These are phyloP conservation scores for Bembecia ichneumoniformis DNA, from an alignment of 2,888 invertebrate species.

Conservation along the genomic window DNA sequence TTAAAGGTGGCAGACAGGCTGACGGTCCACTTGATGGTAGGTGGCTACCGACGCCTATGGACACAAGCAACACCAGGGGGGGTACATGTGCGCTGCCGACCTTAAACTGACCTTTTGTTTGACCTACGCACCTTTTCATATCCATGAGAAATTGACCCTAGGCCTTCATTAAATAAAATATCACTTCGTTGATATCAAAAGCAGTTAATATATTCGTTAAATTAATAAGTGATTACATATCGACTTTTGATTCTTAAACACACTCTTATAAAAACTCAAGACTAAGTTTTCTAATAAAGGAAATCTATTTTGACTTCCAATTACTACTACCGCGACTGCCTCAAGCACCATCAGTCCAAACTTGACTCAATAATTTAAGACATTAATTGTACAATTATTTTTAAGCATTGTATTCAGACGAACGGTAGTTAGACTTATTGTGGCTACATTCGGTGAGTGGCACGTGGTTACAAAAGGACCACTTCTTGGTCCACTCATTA, in stretches of 20 bases:
- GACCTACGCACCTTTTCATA: too few relatives aligned
- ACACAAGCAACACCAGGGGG: too few relatives aligned
- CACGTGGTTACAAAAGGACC: slow-evolving; percentile 63
- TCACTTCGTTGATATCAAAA: not conserved
- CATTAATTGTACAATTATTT: slow-evolving; percentile 70
- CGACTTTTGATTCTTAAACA: too few relatives aligned
- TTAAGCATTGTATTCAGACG: slow-evolving; percentile 52
- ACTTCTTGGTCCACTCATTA: slow-evolving; percentile 68
- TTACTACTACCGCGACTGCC: slow-evolving; percentile 38
- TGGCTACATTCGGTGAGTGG: slow-evolving; percentile 44
- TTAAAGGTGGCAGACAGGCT: too few relatives aligned
- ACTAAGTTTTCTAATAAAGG: slow-evolving; percentile 24
- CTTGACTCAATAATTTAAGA: slow-evolving; percentile 21
- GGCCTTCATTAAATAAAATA: not conserved
- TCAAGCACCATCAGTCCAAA: slow-evolving; percentile 49
- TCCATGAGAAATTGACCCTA: too few relatives aligned
- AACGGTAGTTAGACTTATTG: slow-evolving; percentile 66
- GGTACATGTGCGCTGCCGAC: too few relatives aligned
- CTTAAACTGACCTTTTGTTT: too few relatives aligned
- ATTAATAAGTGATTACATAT: too few relatives aligned
- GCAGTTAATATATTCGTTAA: too few relatives aligned
- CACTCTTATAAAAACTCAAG: slow-evolving; percentile 8
- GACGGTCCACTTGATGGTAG: too few relatives aligned
- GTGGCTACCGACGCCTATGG: too few relatives aligned
- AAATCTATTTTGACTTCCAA: slow-evolving; percentile 50